These are phyloP conservation scores for Phrynocephalus guinanensis DNA, from an alignment of 2,797 vertebrate genomes.

Conservation along the genomic window DNA sequence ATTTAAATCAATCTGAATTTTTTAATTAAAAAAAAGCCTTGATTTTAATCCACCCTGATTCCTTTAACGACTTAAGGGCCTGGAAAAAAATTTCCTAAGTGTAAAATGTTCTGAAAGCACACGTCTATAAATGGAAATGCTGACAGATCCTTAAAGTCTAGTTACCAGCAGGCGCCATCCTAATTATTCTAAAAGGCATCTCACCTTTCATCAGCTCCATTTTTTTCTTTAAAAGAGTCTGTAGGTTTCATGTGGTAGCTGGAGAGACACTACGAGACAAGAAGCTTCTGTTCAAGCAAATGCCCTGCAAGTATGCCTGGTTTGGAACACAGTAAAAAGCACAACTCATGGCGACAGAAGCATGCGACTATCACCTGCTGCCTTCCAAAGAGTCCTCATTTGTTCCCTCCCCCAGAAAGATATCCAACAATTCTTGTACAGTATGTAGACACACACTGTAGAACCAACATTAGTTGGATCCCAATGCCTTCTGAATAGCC, in stretches of 20 bases:
- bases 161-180: neutral
- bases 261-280: neutral
- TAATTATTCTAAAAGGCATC: neutral
- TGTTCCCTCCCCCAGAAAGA: no score
- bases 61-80: neutral
- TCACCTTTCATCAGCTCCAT: neutral
- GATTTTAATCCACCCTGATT: no score
- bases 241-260: neutral
- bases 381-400: no score
- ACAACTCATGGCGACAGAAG: neutral
- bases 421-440: no score
- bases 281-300: neutral
- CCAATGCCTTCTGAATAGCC: no score
- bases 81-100: neutral
- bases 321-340: neutral
- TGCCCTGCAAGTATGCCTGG: neutral
- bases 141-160: neutral
- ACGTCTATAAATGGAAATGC: constrained; percentile 10
- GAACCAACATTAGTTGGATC: no score
- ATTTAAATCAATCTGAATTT: no score
- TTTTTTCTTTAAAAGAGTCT: neutral
- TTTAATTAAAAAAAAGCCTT: no score
- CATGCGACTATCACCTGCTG: neutral
- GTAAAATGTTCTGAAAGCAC: neutral
- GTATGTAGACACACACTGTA: no score